Percentiles rank a stretch among this genome's conserved stretches.
These are phyloP conservation scores for Fragum fragum DNA, from an alignment of 2,888 invertebrate genomes.

Conservation along the genomic window DNA sequence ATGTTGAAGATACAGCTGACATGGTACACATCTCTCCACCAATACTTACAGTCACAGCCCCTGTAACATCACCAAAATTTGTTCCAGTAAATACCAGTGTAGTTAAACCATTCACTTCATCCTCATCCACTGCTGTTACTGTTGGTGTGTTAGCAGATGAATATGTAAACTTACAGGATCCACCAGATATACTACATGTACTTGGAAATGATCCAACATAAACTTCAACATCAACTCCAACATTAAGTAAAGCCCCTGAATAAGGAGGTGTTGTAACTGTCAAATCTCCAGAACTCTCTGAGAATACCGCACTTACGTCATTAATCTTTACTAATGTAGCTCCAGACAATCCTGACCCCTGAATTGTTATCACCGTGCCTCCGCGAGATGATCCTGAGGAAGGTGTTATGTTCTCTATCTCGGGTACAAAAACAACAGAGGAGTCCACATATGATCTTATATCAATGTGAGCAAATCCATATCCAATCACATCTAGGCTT, in stretches of 20 bases:
- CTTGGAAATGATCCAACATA: slow-evolving; percentile 37
- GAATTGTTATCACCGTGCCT: slow-evolving; percentile 60
- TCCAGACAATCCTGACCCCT: slow-evolving; percentile 63
- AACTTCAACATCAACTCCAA: slow-evolving; percentile 35
- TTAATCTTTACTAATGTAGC: slow-evolving; percentile 57
- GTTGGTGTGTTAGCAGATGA: slow-evolving; percentile 62
- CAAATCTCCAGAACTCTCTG: slow-evolving; percentile 48
- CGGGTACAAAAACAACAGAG: slow-evolving; percentile 53
- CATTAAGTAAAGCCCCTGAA: slow-evolving; percentile 5
- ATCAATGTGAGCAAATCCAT: slow-evolving; percentile 49
- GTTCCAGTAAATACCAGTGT: slow-evolving; percentile 67
- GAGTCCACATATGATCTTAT: slow-evolving; percentile 32
- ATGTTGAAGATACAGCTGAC: slow-evolving; percentile 46
- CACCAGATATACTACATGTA: slow-evolving; percentile 5
- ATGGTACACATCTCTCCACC: slow-evolving; percentile 72
- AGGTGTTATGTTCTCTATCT: slow-evolving; percentile 48
- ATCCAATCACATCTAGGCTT: slow-evolving; percentile 41
- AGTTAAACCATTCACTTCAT: slow-evolving; percentile 46
- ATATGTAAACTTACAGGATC: slow-evolving; percentile 61
- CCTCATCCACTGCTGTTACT: slow-evolving; percentile 58
- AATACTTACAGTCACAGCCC: slow-evolving; percentile 64
- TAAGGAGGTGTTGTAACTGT: slow-evolving; percentile 45
- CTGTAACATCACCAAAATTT: slow-evolving; percentile 50
- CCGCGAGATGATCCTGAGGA: slow-evolving; percentile 59
- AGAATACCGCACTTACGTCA: slow-evolving; percentile 57